These are phyloP conservation scores for Pentamera pediparva DNA, from an alignment of 53 echinoderm and acorn worm genomes.

Conservation along the genomic window DNA sequence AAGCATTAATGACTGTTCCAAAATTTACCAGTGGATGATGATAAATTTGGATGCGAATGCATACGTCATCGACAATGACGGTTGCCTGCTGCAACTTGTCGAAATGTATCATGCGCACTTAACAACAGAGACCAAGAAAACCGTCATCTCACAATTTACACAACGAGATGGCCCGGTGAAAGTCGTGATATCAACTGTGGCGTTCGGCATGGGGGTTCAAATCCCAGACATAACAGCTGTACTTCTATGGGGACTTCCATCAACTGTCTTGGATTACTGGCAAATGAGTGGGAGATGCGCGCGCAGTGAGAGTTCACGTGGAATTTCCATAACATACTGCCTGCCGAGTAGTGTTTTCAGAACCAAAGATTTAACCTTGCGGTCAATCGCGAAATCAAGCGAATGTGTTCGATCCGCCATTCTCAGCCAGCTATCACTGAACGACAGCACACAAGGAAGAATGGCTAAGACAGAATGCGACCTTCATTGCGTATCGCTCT, in stretches of 20 bases:
- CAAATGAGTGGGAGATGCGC: neutral
- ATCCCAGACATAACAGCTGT: neutral
- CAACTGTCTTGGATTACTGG: neutral
- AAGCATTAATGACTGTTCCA: neutral
- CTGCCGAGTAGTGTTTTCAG: neutral
- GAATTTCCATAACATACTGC: neutral
- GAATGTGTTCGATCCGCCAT: neutral
- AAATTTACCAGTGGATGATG: neutral
- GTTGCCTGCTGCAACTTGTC: neutral
- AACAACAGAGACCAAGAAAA: neutral
- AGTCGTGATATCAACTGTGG: neutral
- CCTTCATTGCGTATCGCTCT: neutral
- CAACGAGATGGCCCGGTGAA: neutral
- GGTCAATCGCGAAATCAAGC: neutral
- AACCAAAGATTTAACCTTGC: neutral
- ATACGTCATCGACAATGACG: neutral
- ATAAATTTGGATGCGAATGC: neutral
- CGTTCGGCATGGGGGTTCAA: neutral
- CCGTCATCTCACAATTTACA: neutral
- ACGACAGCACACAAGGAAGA: too few species aligned
- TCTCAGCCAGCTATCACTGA: neutral
- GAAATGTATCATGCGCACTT: neutral
- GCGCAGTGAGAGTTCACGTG: neutral
- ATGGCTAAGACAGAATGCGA: too few species aligned
- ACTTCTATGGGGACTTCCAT: neutral